Conservation (phyloP, 2,888 invertebrate genomes). For the Cremastobaeus sp. region DNA sequence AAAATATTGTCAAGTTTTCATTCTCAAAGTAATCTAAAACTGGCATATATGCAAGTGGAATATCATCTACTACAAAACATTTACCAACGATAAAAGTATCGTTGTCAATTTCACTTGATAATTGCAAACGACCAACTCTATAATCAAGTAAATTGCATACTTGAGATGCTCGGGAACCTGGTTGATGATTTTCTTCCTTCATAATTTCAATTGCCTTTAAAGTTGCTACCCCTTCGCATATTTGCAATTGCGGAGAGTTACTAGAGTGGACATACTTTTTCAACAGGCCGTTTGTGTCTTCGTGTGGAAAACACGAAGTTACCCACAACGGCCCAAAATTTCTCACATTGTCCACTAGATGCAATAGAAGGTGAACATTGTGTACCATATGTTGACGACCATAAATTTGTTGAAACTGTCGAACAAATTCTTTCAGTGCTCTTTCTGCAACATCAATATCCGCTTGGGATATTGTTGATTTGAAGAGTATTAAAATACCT, state of each 20-base stretch:
- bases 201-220: neutral
- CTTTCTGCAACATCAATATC: no score
- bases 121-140: no score
- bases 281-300: no score
- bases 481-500: neutral
- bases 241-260: neutral
- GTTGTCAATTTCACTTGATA: no score
- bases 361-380: no score
- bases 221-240: neutral
- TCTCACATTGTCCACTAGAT: no score
- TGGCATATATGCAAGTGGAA: neutral
- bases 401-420: neutral
- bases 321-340: conserved; percentile 5
- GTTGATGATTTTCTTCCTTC: neutral
- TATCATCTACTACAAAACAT: neutral
- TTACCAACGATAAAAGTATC: neutral
- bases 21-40: neutral
- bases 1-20: neutral
- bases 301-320: conserved; percentile 6
- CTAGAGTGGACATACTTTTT: no score
- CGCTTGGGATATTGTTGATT: no score
- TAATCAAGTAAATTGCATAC: no score
- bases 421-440: no score
- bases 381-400: neutral
- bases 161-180: neutral